Evolutionary conservation across 2,797 vertebrate species (phyloP).

Genomic region (Danio jaintianensis): DNA sequence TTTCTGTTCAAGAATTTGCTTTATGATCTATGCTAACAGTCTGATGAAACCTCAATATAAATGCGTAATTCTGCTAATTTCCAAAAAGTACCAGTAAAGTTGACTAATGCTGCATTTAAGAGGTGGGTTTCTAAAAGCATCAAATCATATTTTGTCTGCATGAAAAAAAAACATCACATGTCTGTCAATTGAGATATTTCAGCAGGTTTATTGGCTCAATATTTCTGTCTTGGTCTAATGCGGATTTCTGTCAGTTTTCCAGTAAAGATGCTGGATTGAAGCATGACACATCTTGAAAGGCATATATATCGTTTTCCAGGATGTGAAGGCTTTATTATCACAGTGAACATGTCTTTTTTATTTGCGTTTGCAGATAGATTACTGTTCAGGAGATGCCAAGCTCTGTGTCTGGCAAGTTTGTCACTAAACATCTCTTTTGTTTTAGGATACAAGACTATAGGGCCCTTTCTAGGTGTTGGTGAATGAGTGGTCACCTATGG

Average conservation of each 20-base stretch:
- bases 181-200: conserved; percentile 63
- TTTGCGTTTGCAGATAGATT: conserved; percentile 67
- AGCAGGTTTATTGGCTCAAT: conserved; percentile 50
- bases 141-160: conserved; percentile 70
- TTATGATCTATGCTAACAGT: neutral
- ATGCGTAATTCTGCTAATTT: conserved; percentile 68
- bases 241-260: conserved; percentile 50
- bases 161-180: conserved; percentile 58
- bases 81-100: conserved; percentile 66
- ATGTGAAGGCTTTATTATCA: conserved; percentile 61
- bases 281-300: conserved; percentile 45
- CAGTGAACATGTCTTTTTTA: conserved; percentile 66
- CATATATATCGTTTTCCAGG: conserved; percentile 35
- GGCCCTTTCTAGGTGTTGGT: too few species aligned
- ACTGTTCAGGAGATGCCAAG: conserved; percentile 63
- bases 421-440: conserved; percentile 60
- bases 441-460: neutral
- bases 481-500: too few species aligned
- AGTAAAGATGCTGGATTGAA: conserved; percentile 42
- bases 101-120: conserved; percentile 64
- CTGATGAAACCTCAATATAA: neutral
- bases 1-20: neutral
- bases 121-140: conserved; percentile 69
- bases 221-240: conserved; percentile 12
- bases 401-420: conserved; percentile 57